Percentiles rank a stretch among this genome's conserved stretches.
phyloP scores from a whole-genome alignment of 1,140 invertebrate species.

The Diorhabda carinulata region DNA sequence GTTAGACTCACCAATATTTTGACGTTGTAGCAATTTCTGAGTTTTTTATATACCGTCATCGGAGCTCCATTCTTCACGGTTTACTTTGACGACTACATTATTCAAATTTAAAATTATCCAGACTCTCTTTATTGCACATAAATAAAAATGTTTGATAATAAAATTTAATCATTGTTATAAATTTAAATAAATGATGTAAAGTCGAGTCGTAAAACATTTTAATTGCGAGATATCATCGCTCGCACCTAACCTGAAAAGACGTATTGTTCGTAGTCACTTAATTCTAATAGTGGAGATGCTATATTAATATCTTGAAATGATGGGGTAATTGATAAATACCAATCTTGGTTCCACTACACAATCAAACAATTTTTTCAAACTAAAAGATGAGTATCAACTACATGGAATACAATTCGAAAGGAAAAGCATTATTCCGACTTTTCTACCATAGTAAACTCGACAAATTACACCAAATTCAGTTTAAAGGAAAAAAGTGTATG shows the following conservation, averaged over 20 bases:
- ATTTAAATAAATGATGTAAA: conserved; percentile 1
- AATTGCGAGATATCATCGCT: neutral
- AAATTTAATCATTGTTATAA: conserved; percentile 3
- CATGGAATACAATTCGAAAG: no score
- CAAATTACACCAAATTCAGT: no score
- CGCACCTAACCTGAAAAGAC: neutral
- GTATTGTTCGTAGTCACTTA: neutral
- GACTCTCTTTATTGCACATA: neutral
- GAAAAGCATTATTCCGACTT: no score
- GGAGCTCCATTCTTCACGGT: neutral
- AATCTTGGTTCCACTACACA: no score
- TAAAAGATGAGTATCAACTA: no score
- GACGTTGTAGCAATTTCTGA: neutral
- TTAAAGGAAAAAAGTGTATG: no score
- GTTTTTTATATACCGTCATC: neutral
- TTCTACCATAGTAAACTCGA: no score
- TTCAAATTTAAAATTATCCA: conserved; percentile 1
- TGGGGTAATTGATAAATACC: no score
- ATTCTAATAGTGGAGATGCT: no score
- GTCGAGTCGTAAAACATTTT: neutral
- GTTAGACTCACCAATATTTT: no score
- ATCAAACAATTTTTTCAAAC: no score
- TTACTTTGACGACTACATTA: neutral
- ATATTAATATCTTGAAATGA: no score
- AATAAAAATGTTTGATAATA: conserved; percentile 3